phyloP scores from a whole-genome alignment of 37 sponge, comb jelly and placozoan genomes.

The Ephydatia muelleri region DNA sequence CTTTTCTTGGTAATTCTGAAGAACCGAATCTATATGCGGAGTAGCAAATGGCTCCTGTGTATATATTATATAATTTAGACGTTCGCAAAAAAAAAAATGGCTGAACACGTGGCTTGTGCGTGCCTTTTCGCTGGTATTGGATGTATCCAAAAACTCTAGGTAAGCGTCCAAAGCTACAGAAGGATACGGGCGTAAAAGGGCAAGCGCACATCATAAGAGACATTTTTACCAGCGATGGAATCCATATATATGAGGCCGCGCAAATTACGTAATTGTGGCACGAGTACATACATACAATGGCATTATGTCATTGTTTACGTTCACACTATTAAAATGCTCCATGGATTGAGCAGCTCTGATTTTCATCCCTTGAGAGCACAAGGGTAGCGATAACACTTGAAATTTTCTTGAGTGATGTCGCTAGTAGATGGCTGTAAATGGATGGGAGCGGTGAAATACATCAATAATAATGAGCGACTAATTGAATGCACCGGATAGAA shows the following conservation, averaged over 20 bases:
- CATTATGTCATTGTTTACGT: no score
- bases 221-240: no score
- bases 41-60: conserved; percentile 42
- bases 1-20: conserved; percentile 23
- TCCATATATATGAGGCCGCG: no score
- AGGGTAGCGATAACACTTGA: conserved; percentile 26
- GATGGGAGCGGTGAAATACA: no score
- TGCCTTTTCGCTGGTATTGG: conserved; percentile 15
- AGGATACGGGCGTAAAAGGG: not conserved
- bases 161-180: conserved; percentile 49
- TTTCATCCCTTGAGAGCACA: conserved; percentile 11
- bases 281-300: no score
- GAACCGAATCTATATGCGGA: conserved; percentile 64
- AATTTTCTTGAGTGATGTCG: conserved; percentile 18
- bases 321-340: no score
- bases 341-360: not conserved
- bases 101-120: no score
- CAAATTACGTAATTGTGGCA: no score
- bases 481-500: no score
- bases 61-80: not conserved
- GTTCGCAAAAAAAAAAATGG: no score
- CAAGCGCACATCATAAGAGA: no score
- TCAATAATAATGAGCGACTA: no score
- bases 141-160: conserved; percentile 70
- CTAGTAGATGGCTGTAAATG: conserved; percentile 7